phyloP scores from a whole-genome alignment of 2,888 invertebrate species.

The Dolichomitus sp. region DNA sequence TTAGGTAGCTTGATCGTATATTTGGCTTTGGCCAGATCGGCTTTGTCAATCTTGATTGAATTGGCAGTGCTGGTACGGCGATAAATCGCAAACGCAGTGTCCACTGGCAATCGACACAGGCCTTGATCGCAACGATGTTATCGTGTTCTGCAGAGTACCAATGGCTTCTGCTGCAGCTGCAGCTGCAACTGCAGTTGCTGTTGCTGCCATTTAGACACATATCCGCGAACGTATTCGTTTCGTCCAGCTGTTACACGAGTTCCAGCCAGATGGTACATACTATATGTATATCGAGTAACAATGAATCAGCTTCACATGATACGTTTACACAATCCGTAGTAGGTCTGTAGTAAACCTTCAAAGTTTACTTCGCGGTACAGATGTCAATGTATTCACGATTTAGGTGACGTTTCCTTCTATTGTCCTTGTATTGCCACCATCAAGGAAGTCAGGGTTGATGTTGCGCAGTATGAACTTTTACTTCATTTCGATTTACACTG shows the following conservation, averaged over 20 bases:
- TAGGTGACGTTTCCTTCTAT: constrained; percentile 16
- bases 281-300: constrained; percentile 11
- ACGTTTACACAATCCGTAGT: background rate
- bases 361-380: background rate
- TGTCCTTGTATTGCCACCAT: background rate
- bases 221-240: constrained; percentile 28
- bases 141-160: constrained; percentile 35
- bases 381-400: constrained; percentile 11
- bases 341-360: background rate
- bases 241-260: constrained; percentile 32
- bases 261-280: constrained; percentile 16
- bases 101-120: constrained; percentile 45
- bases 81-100: constrained; percentile 53
- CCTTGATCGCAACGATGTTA: constrained; percentile 49
- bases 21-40: constrained; percentile 41
- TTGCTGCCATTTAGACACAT: constrained; percentile 28
- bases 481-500: too few species aligned
- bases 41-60: constrained; percentile 64
- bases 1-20: constrained; percentile 26
- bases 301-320: constrained; percentile 15
- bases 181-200: constrained; percentile 28
- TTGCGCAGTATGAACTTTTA: background rate
- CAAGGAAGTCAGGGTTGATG: constrained; percentile 4
- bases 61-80: constrained; percentile 25
- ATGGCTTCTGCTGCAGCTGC: constrained; percentile 49